Base-by-base conservation (phyloP, 2,888 invertebrate species). In the Drosophila subsilvestris region DNA sequence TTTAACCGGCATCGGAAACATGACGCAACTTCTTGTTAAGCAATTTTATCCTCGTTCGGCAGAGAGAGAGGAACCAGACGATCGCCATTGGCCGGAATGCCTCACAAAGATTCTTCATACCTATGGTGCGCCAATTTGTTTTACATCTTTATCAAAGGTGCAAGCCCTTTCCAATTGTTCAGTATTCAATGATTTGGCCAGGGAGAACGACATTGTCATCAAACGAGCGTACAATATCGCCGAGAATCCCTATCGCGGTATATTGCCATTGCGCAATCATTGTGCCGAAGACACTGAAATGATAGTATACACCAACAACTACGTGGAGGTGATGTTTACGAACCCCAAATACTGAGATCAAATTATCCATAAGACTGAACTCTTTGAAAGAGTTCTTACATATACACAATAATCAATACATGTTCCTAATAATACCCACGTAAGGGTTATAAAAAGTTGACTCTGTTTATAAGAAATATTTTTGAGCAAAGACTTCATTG, bases 261-360 rank as follows among this genome's bases (percentile, higher is more conserved):
- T 80, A 43, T 60, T 75, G 17, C 91, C 91, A 0, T 45, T 85
- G 9, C 78, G 86, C 12, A 86, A 85, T 65, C 85, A 85, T 71
- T 80, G 75, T 47, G 56, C 73, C 0, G 58, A 71, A 18, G 80
- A 85, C 49, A 53, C 70, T 0, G 90, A 90, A 49, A 66, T 71
- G 5, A 75, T 91, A 22, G 88, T 80, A 18, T 91, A 89, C 65
- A 76, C 74, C 0, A 91, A 91, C 70, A 89, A 89, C 50, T 91
- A 90, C 62, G 60, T 91, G 10, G 86, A 90, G 47, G 88, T 87
- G 1, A 56, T 91, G 3, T 70, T 68, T 8, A 72, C 80, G 4
- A 47, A 20, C 3, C 12, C 47, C 17, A 44, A 66, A 25, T 1
- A 18, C 42, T 45, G 27, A 37, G 25, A 44, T 14, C 10, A 3